A percentile compares a stretch with the other conserved stretches of the same genome.
These are phyloP conservation scores for Aegypius monachus DNA, from an alignment of 2,113 vertebrate genomes.

Conservation along the genomic window DNA sequence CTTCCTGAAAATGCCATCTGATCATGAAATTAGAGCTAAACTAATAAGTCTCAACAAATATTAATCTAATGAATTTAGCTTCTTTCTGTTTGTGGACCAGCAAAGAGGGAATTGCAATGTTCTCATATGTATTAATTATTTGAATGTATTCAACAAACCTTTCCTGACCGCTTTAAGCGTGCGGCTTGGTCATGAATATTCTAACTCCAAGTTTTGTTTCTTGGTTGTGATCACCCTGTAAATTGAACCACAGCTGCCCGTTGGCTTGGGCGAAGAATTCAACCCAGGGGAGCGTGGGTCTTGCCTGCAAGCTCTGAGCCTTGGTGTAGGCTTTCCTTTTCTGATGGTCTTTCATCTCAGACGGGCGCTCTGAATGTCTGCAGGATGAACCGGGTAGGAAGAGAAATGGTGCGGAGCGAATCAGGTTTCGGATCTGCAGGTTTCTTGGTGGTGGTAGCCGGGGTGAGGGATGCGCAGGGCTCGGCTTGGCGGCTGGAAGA, in stretches of 20 bases:
- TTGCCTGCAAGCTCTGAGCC: background rate
- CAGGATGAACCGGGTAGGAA: background rate
- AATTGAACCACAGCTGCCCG: rapidly evolving
- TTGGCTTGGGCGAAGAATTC: background rate
- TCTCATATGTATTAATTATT: slow-evolving; percentile 15
- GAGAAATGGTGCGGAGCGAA: background rate
- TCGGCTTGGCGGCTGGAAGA: background rate
- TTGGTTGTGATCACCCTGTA: background rate
- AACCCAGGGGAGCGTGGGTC: rapidly evolving
- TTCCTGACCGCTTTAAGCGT: background rate
- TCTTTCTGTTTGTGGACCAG: slow-evolving; percentile 43
- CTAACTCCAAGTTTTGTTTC: background rate
- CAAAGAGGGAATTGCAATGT: slow-evolving; percentile 30
- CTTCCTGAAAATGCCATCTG: background rate
- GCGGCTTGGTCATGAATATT: background rate
- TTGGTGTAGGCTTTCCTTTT: background rate
- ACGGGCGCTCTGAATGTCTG: background rate
- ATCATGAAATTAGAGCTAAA: slow-evolving; percentile 54
- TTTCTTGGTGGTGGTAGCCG: rapidly evolving
- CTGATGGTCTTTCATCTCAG: rapidly evolving
- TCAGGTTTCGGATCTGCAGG: background rate
- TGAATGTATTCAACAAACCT: slow-evolving; percentile 38
- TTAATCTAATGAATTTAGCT: slow-evolving; percentile 58
- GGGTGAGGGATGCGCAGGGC: background rate
- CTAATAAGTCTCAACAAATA: slow-evolving; percentile 61